These are phyloP conservation scores for Hydrozoanthus gracilis DNA, from an alignment of 92 coral and sea anemone genomes.

Conservation along the genomic window DNA sequence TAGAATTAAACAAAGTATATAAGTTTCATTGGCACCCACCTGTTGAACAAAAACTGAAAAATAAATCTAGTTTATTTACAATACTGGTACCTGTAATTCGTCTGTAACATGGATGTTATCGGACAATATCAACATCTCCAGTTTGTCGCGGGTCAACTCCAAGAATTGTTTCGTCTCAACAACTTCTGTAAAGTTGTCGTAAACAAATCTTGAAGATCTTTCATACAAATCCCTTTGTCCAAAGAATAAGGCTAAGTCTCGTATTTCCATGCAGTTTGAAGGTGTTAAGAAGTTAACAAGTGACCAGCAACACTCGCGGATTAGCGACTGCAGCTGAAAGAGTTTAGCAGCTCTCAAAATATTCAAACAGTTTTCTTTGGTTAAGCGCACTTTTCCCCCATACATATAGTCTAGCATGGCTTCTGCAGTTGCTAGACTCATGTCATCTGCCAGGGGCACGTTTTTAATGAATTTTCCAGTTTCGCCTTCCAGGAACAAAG, in stretches of 20 bases:
- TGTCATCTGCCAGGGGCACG: constrained; percentile 64
- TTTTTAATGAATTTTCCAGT: constrained; percentile 75
- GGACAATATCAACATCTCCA: constrained; percentile 66
- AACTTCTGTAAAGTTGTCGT: constrained; percentile 65
- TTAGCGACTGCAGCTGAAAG: constrained; percentile 74
- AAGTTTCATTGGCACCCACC: not conserved
- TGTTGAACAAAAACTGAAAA: not conserved
- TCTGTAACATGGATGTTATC: constrained; percentile 46
- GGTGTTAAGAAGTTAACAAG: constrained; percentile 75
- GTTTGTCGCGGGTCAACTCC: constrained; percentile 62
- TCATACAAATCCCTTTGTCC: constrained; percentile 70
- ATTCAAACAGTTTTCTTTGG: constrained; percentile 67
- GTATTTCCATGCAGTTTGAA: constrained; percentile 68
- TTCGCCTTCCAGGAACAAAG: constrained; percentile 75
- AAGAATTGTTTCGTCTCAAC: constrained; percentile 59
- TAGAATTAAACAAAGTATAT: too few species aligned
- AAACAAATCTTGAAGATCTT: constrained; percentile 69
- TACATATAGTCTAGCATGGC: constrained; percentile 77
- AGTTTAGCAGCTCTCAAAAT: constrained; percentile 76
- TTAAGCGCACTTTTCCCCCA: constrained; percentile 70
- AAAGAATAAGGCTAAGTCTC: constrained; percentile 63
- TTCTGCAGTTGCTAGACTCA: constrained; percentile 63
- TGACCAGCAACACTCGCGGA: constrained; percentile 70
- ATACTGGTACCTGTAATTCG: constrained; percentile 45
- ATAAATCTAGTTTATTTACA: not conserved